phyloP scores from a whole-genome alignment of 2,797 vertebrate genomes.

The Bradypodion pumilum region DNA sequence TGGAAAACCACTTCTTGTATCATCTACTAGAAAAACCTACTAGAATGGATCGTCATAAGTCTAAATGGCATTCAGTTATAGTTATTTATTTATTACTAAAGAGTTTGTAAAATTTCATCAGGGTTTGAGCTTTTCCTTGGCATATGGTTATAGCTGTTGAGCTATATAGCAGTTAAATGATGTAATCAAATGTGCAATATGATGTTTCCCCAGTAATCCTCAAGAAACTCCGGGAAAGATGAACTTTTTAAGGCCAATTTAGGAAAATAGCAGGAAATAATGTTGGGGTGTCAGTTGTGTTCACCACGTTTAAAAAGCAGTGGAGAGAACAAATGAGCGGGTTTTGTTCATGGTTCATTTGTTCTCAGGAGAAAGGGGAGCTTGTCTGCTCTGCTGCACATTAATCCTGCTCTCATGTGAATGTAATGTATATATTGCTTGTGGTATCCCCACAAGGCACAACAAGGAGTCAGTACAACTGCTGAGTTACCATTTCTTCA shows the following conservation, averaged over 20 bases:
- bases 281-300: too few species aligned
- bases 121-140: too few species aligned
- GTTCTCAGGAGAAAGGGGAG: neutral
- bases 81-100: too few species aligned
- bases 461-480: neutral
- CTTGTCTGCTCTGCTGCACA: constrained; percentile 13
- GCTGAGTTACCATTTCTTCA: constrained; percentile 12
- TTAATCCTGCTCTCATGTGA: constrained; percentile 28
- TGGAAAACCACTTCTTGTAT: too few species aligned
- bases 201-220: neutral
- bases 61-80: too few species aligned
- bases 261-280: neutral
- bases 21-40: too few species aligned
- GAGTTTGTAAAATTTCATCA: too few species aligned
- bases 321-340: neutral
- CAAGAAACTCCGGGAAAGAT: neutral
- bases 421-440: constrained; percentile 4
- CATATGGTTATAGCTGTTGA: neutral
- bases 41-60: too few species aligned
- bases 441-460: constrained; percentile 7
- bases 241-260: neutral
- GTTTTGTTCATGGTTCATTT: neutral
- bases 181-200: neutral
- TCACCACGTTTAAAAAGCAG: neutral
- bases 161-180: neutral